phyloP scores from a whole-genome alignment of 2,888 invertebrate species.

The Dicycla oo region DNA sequence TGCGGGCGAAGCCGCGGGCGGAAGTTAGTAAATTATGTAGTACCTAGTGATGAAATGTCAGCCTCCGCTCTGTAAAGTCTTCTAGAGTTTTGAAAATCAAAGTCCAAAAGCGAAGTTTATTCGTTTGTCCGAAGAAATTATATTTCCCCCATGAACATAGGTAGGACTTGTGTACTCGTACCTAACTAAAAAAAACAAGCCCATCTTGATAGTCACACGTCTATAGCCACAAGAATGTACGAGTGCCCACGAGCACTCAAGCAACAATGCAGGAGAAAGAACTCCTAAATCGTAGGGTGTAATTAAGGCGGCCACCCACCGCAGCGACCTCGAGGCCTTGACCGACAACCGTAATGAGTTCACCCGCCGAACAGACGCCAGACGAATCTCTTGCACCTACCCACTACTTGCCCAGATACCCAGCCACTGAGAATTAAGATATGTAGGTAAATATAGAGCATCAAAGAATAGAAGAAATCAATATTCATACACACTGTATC shows the following conservation, averaged over 20 bases:
- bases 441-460: slow-evolving; percentile 12
- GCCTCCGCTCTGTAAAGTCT: not conserved
- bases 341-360: slow-evolving; percentile 90
- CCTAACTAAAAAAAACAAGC: slow-evolving; percentile 39
- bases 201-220: slow-evolving; percentile 57
- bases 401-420: slow-evolving; percentile 41
- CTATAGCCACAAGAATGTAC: slow-evolving; percentile 63
- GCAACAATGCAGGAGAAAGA: slow-evolving; percentile 76
- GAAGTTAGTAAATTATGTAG: not conserved
- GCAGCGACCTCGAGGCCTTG: slow-evolving; percentile 89
- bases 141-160: not conserved
- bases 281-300: slow-evolving; percentile 84
- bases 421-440: slow-evolving; percentile 15
- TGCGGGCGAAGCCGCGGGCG: too few relatives aligned
- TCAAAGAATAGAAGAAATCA: slow-evolving; percentile 19
- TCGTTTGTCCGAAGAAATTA: not conserved
- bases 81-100: not conserved
- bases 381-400: slow-evolving; percentile 62
- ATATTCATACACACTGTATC: slow-evolving; percentile 25
- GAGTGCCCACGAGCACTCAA: slow-evolving; percentile 59
- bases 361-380: slow-evolving; percentile 77
- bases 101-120: not conserved
- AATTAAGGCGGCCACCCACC: slow-evolving; percentile 90
- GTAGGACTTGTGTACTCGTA: not conserved
- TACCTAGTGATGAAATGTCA: not conserved